Evolutionary conservation across 2,113 vertebrate genomes (phyloP).

Genomic region (Syngnathus floridae): DNA sequence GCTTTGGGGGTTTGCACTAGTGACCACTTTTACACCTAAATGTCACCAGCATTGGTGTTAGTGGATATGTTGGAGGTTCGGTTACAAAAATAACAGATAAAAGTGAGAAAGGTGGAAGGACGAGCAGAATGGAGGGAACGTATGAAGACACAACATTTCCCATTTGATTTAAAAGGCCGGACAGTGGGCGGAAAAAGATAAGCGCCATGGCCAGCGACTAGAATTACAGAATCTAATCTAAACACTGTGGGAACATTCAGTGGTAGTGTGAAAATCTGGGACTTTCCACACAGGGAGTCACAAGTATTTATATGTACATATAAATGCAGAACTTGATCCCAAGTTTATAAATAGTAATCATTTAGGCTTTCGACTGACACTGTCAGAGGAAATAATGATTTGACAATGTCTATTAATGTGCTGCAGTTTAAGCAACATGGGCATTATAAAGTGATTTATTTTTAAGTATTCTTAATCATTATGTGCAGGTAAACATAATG

Average conservation of each 20-base stretch:
- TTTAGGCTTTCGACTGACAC: too few species aligned
- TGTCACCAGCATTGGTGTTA: conserved; percentile 22
- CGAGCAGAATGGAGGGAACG: conserved; percentile 6
- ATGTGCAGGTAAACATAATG: too few species aligned
- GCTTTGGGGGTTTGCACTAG: conserved; percentile 8
- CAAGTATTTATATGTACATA: conserved; percentile 5
- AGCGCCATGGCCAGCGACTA: conserved; percentile 12
- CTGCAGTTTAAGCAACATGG: too few species aligned
- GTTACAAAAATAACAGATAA: conserved; percentile 13
- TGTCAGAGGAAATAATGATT: too few species aligned
- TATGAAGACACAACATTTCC: conserved; percentile 16
- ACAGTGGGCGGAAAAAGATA: conserved; percentile 38
- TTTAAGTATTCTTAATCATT: too few species aligned
- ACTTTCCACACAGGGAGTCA: conserved; percentile 10
- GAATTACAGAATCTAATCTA: conserved; percentile 37
- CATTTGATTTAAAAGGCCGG: conserved; percentile 11
- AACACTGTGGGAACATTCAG: conserved; percentile 48
- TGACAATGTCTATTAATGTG: too few species aligned
- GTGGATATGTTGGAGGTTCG: conserved; percentile 3
- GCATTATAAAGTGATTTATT: too few species aligned
- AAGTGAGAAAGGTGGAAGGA: conserved; percentile 21
- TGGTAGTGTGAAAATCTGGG: conserved; percentile 35
- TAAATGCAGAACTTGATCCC: too few species aligned
- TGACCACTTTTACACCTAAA: conserved; percentile 38
- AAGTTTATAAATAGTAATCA: too few species aligned